Conservation (phyloP, 2,113 vertebrate species). For the Gymnogyps californianus region DNA sequence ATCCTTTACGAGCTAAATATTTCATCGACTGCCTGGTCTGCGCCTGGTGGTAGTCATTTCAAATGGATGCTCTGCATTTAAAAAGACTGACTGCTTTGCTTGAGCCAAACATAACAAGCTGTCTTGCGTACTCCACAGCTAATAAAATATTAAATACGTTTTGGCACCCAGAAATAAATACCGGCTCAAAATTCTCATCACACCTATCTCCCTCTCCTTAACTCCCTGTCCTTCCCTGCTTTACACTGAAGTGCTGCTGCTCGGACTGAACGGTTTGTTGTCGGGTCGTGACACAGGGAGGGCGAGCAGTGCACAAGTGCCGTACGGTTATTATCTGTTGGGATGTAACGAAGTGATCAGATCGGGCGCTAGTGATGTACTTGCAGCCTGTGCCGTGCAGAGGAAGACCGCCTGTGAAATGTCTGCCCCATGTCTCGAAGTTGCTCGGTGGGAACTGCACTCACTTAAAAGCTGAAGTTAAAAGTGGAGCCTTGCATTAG, state of each 20-base stretch:
- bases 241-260: not conserved
- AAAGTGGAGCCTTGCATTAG: not conserved
- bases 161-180: slow-evolving; percentile 17
- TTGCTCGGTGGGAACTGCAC: not conserved
- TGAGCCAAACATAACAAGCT: not conserved
- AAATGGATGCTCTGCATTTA: not conserved
- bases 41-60: not conserved
- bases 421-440: not conserved
- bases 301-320: not conserved
- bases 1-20: not conserved
- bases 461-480: not conserved
- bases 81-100: not conserved
- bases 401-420: not conserved
- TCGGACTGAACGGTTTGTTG: not conserved
- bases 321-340: rapidly evolving
- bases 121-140: not conserved
- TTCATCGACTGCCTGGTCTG: not conserved
- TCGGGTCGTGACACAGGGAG: rapidly evolving
- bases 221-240: not conserved
- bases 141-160: not conserved
- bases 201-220: not conserved
- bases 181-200: rapidly evolving
- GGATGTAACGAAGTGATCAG: not conserved
- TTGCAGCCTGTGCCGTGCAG: not conserved
- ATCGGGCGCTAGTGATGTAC: not conserved